These are phyloP conservation scores for Sebastes paucispinis DNA, from an alignment of 2,797 vertebrate genomes.

Conservation along the genomic window DNA sequence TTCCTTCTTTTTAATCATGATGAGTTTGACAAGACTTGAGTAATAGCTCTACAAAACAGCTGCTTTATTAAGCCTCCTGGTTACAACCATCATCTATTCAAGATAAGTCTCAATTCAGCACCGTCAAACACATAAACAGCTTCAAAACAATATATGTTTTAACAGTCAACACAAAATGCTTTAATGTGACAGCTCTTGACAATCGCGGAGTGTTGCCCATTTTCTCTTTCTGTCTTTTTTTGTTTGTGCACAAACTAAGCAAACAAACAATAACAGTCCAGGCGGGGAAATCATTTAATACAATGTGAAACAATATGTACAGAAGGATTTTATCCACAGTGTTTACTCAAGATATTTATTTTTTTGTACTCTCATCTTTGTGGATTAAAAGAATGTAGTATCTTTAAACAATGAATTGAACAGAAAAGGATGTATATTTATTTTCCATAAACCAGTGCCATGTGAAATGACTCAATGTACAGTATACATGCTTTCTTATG, in stretches of 20 bases:
- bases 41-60: not conserved
- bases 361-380: slow-evolving; percentile 34
- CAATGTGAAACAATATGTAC: slow-evolving; percentile 42
- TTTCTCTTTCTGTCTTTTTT: slow-evolving; percentile 16
- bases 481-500: slow-evolving; percentile 36
- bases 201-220: slow-evolving; percentile 64
- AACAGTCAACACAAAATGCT: slow-evolving; percentile 49
- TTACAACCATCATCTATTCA: not conserved
- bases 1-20: not conserved
- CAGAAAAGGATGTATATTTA: slow-evolving; percentile 62
- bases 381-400: slow-evolving; percentile 56
- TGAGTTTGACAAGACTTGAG: not conserved
- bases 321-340: slow-evolving; percentile 21
- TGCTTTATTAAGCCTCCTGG: not conserved
- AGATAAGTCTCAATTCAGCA: slow-evolving; percentile 11
- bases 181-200: slow-evolving; percentile 74
- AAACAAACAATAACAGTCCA: slow-evolving; percentile 25
- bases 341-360: slow-evolving; percentile 38
- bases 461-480: slow-evolving; percentile 51
- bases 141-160: slow-evolving; percentile 3
- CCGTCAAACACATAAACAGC: not conserved
- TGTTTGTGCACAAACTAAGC: slow-evolving; percentile 24
- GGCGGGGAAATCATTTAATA: not conserved
- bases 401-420: slow-evolving; percentile 25
- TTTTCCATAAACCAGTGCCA: slow-evolving; percentile 56